Percentiles rank a stretch among this genome's conserved stretches.
phyloP scores from a whole-genome alignment of 2,113 vertebrate genomes.

The Rynchops niger region DNA sequence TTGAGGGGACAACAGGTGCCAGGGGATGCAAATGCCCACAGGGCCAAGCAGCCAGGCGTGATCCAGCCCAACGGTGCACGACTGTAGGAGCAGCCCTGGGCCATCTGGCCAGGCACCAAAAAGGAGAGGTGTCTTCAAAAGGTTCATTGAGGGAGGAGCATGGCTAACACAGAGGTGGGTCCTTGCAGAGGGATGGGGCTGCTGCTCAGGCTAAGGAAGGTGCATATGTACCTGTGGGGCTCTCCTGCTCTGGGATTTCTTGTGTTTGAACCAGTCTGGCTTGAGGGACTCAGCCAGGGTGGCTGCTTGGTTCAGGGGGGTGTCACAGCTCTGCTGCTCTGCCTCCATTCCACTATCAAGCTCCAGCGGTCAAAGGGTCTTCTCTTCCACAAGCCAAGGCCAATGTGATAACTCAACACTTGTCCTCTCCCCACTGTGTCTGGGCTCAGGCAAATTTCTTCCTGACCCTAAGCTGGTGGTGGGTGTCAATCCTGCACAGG shows the following conservation, averaged over 20 bases:
- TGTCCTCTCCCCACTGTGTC: background rate
- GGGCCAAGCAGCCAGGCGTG: background rate
- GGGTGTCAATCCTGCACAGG: background rate
- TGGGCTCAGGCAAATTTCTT: background rate
- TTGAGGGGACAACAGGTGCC: background rate
- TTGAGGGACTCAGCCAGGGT: background rate
- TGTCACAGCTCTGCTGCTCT: background rate
- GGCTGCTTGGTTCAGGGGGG: background rate
- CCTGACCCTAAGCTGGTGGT: background rate
- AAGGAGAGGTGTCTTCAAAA: background rate
- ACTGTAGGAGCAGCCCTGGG: background rate
- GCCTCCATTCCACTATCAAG: background rate
- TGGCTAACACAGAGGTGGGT: background rate
- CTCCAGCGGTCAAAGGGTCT: background rate
- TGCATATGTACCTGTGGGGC: fast-evolving
- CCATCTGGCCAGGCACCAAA: background rate
- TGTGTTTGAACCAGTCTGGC: background rate
- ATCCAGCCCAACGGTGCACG: background rate
- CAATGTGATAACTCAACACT: background rate
- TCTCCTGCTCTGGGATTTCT: background rate
- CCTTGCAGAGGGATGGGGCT: background rate
- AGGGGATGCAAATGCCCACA: background rate
- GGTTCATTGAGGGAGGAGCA: background rate
- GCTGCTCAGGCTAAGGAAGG: background rate
- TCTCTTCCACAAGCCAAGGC: background rate